phyloP scores from a whole-genome alignment of 2,113 vertebrate species.

The Jaculus jaculus region DNA sequence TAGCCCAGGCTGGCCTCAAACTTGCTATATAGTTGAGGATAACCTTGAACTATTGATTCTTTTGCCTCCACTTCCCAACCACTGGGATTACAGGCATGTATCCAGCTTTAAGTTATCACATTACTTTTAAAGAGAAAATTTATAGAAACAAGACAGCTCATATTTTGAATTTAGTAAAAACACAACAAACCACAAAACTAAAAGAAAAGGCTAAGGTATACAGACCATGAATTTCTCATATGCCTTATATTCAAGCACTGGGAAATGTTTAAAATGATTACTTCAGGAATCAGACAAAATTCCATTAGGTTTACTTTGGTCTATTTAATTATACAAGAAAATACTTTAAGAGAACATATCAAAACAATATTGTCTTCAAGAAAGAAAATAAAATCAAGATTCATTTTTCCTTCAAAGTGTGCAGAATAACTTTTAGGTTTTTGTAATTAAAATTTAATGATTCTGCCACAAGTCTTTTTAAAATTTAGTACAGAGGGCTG shows the following conservation, averaged over 20 bases:
- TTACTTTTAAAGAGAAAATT: conserved; percentile 48
- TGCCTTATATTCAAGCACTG: conserved; percentile 4
- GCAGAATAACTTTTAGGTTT: conserved; percentile 33
- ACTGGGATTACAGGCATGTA: neutral
- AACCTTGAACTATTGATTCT: neutral
- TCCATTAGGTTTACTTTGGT: conserved; percentile 14
- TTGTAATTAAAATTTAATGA: conserved; percentile 44
- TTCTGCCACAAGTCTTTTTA: neutral
- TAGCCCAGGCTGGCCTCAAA: neutral
- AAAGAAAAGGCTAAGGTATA: neutral
- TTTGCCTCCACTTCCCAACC: neutral
- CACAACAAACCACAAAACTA: neutral
- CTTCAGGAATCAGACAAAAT: conserved; percentile 39
- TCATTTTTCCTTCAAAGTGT: conserved; percentile 7
- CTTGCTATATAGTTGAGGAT: neutral
- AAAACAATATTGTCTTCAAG: conserved; percentile 35
- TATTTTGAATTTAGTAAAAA: conserved; percentile 8
- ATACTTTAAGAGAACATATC: neutral
- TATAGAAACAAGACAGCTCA: neutral
- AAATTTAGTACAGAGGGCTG: no score
- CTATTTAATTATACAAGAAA: conserved; percentile 34
- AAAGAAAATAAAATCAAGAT: conserved; percentile 57
- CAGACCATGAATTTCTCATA: neutral
- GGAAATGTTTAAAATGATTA: conserved; percentile 15
- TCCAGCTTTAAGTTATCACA: neutral